Evolutionary conservation across 2,888 invertebrate species (phyloP).

Genomic region (Horisme vitalbata): DNA sequence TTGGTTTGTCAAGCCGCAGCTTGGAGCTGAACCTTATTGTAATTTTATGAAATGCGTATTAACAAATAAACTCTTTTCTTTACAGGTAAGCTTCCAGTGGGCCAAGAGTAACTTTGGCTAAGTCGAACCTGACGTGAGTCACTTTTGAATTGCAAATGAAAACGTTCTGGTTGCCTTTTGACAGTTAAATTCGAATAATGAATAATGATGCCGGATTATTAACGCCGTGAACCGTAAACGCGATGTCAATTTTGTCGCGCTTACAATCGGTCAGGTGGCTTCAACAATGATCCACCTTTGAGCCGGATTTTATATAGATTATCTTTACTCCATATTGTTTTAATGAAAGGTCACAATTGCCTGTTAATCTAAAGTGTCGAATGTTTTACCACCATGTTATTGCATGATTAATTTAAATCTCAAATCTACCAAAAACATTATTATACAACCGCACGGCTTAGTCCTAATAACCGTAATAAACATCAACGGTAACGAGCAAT

Average conservation of each 20-base stretch:
- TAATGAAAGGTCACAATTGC: neutral
- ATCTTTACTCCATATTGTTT: constrained; percentile 46
- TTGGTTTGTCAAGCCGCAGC: constrained; percentile 56
- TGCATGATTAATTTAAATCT: constrained; percentile 60
- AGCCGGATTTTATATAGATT: constrained; percentile 59
- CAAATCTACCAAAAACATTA: constrained; percentile 67
- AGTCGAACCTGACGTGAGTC: constrained; percentile 17
- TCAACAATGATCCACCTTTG: constrained; percentile 58
- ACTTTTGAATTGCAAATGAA: constrained; percentile 9
- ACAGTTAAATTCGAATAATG: constrained; percentile 14
- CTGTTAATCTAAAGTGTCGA: constrained; percentile 8
- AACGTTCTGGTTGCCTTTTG: constrained; percentile 8
- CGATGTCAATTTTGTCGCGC: constrained; percentile 54
- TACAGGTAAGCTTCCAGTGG: constrained; percentile 47
- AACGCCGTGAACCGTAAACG: constrained; percentile 55
- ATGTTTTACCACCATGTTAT: constrained; percentile 25
- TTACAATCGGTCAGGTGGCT: constrained; percentile 56
- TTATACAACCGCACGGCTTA: constrained; percentile 74
- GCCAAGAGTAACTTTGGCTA: constrained; percentile 9
- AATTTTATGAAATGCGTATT: constrained; percentile 39
- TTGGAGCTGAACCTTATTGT: constrained; percentile 46
- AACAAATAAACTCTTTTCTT: constrained; percentile 39
- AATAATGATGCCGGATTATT: constrained; percentile 36
- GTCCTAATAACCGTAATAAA: constrained; percentile 82
- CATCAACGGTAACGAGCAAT: constrained; percentile 82